Base-by-base conservation (phyloP, 2,888 invertebrate species). In the Brassicogethes aeneus region DNA sequence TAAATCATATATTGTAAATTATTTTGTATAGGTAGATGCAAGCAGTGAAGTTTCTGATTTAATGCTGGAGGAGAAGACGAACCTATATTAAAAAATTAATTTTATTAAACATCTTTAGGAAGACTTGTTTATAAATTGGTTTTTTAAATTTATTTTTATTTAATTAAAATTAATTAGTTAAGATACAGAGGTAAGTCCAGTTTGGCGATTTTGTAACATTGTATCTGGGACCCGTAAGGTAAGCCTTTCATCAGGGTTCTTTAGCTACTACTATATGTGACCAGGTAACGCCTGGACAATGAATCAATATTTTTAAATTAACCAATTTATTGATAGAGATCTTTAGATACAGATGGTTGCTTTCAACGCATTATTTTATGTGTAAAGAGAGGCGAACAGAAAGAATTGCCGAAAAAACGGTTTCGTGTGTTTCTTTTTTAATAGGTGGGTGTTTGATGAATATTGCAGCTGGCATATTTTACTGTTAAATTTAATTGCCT, bases 261-360 rank as follows among this genome's bases (percentile, higher is more conserved):
- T 51, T 45, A 23, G 23, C 23, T 23, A 52, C 53, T 55, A 55
- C 54, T 55, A 55, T 51, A 56, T 53, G 53, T 53, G 50, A 50
- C 51, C 38, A 34, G 45, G 52, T 53, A 57, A 60, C 59, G 60
- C 59, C 58, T 59, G 48, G 47, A 46, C 55, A 58, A 60, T 63
- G 63, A 63, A 63, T 63, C 62, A 63, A 62, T 62, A 60, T 61
- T 62, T 63, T 62, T 61, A 63, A 63, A 63, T 64, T 64, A 64
- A 62, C 62, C 62, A 64, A 63, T 64, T 63, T 62, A 60, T 56
- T 61, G 64, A 64, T 64, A 62, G 53, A 40, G 60, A 63, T 63
- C 61, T 57, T 52, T 48, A 44, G 47, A 44, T 45, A 45, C 50
- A 54, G 55, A 53, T 55, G 50, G 35, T 34, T 37, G 44, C 50